Percentiles rank a stretch among this genome's conserved stretches.
Conservation (phyloP, 1,140 invertebrate species). For the Frieseomelitta varia region DNA sequence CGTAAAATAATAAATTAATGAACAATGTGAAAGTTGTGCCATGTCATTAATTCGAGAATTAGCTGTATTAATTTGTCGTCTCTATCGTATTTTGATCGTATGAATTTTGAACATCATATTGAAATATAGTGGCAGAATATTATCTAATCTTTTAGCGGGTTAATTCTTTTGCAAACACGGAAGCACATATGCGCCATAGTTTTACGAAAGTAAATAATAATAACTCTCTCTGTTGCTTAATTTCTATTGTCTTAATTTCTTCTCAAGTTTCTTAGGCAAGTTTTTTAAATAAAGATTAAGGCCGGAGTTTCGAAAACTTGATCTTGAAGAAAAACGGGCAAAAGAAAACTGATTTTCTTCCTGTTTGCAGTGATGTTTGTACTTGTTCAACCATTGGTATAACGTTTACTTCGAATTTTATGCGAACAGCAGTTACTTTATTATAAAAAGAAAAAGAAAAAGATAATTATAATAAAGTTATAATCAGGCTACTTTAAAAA, state of each 20-base stretch:
- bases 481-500: background rate
- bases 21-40: background rate
- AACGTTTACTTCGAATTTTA: conserved; percentile 34
- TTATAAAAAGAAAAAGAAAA: background rate
- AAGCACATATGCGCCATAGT: background rate
- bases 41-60: background rate
- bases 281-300: too few relatives aligned
- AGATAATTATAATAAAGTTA: too few relatives aligned
- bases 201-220: conserved; percentile 2
- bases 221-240: background rate
- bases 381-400: background rate
- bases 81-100: background rate
- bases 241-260: background rate
- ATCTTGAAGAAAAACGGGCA: background rate
- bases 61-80: too few relatives aligned
- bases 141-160: conserved; percentile 35
- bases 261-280: background rate
- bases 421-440: conserved; percentile 30
- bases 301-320: background rate
- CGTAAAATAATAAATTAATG: background rate
- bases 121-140: background rate
- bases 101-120: background rate
- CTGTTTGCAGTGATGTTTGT: background rate
- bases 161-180: conserved; percentile 30
- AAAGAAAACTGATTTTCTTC: background rate